Conservation (phyloP, 2,113 vertebrate species). For the Tapirus terrestris region DNA sequence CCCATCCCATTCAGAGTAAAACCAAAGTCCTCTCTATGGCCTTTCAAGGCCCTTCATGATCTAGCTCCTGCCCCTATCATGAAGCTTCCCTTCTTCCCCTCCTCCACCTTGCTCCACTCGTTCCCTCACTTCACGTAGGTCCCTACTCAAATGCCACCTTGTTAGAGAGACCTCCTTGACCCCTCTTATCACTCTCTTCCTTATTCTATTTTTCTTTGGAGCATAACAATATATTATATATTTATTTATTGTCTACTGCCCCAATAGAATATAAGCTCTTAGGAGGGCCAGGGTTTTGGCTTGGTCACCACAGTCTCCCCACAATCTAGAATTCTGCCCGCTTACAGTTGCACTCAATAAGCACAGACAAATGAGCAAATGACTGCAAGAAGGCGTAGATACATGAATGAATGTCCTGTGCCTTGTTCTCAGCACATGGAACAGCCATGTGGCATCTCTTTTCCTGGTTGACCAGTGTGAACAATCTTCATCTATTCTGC, state of each 20-base stretch:
- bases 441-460: background rate
- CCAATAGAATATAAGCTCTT: background rate
- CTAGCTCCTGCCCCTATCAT: background rate
- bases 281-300: background rate
- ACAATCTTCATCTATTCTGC: background rate
- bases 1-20: background rate
- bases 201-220: background rate
- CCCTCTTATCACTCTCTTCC: background rate
- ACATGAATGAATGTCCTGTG: background rate
- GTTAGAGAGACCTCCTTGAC: background rate
- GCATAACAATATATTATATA: background rate
- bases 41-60: background rate
- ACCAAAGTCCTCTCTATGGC: background rate
- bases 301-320: background rate
- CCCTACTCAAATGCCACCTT: background rate
- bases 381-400: background rate
- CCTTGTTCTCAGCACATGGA: background rate
- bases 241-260: background rate
- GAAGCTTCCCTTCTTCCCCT: background rate
- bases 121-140: background rate
- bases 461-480: background rate
- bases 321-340: background rate
- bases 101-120: background rate
- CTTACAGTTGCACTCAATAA: background rate
- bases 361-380: background rate